Percentiles rank a stretch among this genome's conserved stretches.
Conservation (phyloP, 1,140 invertebrate genomes). For the Choristoneura fumiferana region DNA sequence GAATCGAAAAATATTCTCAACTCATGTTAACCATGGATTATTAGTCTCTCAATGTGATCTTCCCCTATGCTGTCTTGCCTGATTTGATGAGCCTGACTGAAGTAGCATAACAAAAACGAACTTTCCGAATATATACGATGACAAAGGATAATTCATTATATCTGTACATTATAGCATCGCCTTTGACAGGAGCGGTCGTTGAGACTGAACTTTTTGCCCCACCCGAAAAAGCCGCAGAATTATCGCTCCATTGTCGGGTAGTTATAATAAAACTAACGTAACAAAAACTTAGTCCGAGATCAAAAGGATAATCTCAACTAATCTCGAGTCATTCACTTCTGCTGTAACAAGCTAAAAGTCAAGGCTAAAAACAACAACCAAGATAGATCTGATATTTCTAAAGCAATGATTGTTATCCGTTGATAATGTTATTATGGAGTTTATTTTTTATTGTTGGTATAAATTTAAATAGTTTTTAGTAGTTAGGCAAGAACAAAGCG, state of each 20-base stretch:
- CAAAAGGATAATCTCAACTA: background rate
- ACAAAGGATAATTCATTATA: no score
- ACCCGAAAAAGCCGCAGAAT: background rate
- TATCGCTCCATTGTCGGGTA: background rate
- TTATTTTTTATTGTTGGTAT: background rate
- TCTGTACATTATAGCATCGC: no score
- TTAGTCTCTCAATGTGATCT: no score
- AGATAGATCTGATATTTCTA: no score
- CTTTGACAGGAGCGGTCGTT: background rate
- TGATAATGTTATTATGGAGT: background rate
- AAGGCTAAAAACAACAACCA: background rate
- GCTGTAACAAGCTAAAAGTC: slow-evolving; percentile 5
- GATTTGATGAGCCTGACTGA: no score
- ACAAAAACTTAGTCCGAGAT: slow-evolving; percentile 2
- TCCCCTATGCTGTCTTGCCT: no score
- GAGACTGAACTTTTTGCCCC: background rate
- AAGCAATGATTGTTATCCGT: background rate
- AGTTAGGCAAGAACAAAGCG: no score
- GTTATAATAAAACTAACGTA: background rate
- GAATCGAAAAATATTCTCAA: no score
- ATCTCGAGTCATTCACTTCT: slow-evolving; percentile 7
- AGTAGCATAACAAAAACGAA: no score
- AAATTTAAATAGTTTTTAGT: background rate
- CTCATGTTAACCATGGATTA: no score
- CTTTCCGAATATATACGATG: no score